phyloP scores from a whole-genome alignment of 2,888 invertebrate species.

The Salticus scenicus region DNA sequence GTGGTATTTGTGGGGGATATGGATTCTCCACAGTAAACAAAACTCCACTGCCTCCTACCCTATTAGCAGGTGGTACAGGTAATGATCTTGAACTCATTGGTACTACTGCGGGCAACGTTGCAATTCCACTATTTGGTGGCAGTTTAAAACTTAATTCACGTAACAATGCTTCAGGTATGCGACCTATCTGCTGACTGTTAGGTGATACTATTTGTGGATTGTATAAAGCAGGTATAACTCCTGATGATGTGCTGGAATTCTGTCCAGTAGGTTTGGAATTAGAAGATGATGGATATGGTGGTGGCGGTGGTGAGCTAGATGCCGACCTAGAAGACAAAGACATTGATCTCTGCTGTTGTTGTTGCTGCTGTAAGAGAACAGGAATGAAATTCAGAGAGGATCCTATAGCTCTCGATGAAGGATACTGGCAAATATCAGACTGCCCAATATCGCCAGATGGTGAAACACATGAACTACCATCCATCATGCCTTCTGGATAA shows the following conservation, averaged over 20 bases:
- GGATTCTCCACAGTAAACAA: conserved; percentile 61
- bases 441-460: conserved; percentile 49
- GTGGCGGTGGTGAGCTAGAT: conserved; percentile 61
- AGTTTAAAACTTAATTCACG: conserved; percentile 59
- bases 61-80: conserved; percentile 62
- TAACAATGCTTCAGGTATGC: conserved; percentile 56
- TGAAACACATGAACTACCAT: conserved; percentile 43
- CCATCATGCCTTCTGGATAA: conserved; percentile 54
- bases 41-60: conserved; percentile 51
- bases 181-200: conserved; percentile 15
- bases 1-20: conserved; percentile 38
- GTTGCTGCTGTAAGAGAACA: conserved; percentile 56
- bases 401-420: conserved; percentile 44
- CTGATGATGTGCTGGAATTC: conserved; percentile 15
- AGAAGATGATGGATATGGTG: conserved; percentile 37
- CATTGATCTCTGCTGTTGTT: conserved; percentile 36
- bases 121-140: conserved; percentile 26
- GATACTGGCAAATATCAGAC: conserved; percentile 31
- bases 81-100: conserved; percentile 64
- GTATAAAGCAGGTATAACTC: conserved; percentile 52
- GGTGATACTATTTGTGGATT: conserved; percentile 62
- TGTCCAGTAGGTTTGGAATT: conserved; percentile 31
- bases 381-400: conserved; percentile 66
- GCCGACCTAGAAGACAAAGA: conserved; percentile 40
- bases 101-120: conserved; percentile 35